Evolutionary conservation across 2,888 invertebrate genomes (phyloP).

Genomic region (Candidula unifasciata): DNA sequence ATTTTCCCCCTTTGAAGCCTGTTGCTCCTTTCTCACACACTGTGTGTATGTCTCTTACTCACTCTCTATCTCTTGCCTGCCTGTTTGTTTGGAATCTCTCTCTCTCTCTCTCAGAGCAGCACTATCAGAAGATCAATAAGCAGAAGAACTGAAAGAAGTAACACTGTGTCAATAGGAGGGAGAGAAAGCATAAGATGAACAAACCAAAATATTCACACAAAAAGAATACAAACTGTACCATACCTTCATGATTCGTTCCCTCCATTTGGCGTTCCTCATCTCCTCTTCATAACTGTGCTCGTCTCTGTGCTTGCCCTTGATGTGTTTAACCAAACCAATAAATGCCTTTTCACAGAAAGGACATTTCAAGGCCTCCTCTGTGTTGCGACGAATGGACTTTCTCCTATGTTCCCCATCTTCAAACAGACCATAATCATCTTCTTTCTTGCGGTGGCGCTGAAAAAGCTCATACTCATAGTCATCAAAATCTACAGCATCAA

Average conservation of each 20-base stretch:
- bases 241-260: constrained; percentile 73
- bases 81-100: too few relatives aligned
- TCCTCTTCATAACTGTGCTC: constrained; percentile 74
- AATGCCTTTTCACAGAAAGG: constrained; percentile 75
- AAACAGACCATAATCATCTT: constrained; percentile 70
- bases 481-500: constrained; percentile 64
- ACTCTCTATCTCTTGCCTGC: too few relatives aligned
- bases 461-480: constrained; percentile 60
- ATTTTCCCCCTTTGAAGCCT: too few relatives aligned
- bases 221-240: too few relatives aligned
- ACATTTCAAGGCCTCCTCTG: constrained; percentile 74
- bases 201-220: too few relatives aligned
- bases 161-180: not conserved
- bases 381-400: constrained; percentile 69
- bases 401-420: constrained; percentile 71
- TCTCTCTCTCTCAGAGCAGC: too few relatives aligned
- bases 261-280: constrained; percentile 74
- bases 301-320: constrained; percentile 73
- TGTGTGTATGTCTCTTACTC: too few relatives aligned
- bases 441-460: constrained; percentile 59
- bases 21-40: too few relatives aligned
- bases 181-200: too few relatives aligned
- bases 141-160: not conserved
- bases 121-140: too few relatives aligned
- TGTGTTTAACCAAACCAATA: constrained; percentile 73